Percentiles rank a stretch among this genome's conserved stretches.
Conservation (phyloP, 1,140 invertebrate genomes). For the Probaryconus sp. region DNA sequence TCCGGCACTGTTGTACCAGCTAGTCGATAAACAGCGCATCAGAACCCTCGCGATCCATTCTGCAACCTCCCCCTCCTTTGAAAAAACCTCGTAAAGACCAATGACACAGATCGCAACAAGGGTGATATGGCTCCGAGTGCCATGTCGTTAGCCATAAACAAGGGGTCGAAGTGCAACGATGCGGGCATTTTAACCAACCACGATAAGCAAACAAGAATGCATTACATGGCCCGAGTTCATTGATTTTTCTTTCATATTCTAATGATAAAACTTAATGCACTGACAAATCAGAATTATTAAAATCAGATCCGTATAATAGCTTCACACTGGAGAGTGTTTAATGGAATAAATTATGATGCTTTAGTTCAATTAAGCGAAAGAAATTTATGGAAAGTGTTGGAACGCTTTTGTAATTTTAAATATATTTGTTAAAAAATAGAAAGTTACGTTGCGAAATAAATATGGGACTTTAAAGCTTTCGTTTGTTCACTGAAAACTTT, state of each 20-base stretch:
- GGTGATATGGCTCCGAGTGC: constrained; percentile 51
- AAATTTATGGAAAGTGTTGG: no score
- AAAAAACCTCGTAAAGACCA: constrained; percentile 62
- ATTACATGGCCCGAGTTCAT: constrained; percentile 9
- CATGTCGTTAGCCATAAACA: constrained; percentile 52
- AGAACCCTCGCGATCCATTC: constrained; percentile 39
- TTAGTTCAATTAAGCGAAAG: no score
- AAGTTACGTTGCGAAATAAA: no score
- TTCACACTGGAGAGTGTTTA: no score
- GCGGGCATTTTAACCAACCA: constrained; percentile 56
- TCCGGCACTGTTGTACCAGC: constrained; percentile 29
- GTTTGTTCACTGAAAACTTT: no score
- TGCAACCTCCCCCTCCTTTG: constrained; percentile 45
- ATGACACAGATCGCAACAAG: constrained; percentile 68
- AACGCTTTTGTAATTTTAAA: no score
- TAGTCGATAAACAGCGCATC: constrained; percentile 62
- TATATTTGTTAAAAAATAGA: no score
- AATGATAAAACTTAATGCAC: constrained; percentile 6
- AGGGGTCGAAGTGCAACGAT: constrained; percentile 39
- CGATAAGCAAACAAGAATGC: constrained; percentile 56
- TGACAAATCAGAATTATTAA: not conserved
- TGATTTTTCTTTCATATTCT: constrained; percentile 26
- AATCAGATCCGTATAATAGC: no score
- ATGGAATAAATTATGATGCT: no score
- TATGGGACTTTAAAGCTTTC: no score